Conservation (phyloP, 2,797 vertebrate genomes). For the Cossypha caffra region DNA sequence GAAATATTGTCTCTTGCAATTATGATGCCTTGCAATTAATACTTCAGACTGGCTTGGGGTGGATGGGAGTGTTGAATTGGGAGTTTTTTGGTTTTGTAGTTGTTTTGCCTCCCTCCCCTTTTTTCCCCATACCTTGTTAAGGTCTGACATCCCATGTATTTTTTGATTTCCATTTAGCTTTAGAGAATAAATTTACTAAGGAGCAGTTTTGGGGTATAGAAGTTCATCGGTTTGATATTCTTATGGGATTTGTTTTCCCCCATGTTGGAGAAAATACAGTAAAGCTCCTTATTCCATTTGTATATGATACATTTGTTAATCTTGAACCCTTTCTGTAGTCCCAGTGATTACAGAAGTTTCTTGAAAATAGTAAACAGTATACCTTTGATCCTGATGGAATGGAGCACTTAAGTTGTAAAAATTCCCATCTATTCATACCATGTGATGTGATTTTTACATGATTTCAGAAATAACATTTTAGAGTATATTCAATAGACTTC, state of each 20-base stretch:
- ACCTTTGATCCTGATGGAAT: neutral
- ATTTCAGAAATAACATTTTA: constrained; percentile 15
- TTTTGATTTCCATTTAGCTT: neutral
- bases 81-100: neutral
- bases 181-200: neutral
- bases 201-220: neutral
- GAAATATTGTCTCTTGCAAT: constrained; percentile 12
- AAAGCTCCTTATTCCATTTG: neutral
- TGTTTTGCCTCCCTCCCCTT: too few species aligned
- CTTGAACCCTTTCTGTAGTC: neutral
- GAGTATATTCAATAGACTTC: constrained; percentile 18
- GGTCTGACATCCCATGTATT: neutral
- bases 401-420: constrained; percentile 6
- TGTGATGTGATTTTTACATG: neutral
- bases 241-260: neutral
- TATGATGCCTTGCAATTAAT: neutral
- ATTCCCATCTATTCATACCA: neutral
- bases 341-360: neutral
- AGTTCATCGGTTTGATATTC: neutral
- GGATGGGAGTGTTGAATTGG: neutral
- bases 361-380: neutral
- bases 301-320: neutral
- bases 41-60: neutral
- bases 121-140: neutral
- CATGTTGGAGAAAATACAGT: neutral